A percentile compares a stretch with the other conserved stretches of the same genome.
Evolutionary conservation across 1,140 invertebrate species (phyloP).

Genomic region (Caenorhabditis briggsae): DNA sequence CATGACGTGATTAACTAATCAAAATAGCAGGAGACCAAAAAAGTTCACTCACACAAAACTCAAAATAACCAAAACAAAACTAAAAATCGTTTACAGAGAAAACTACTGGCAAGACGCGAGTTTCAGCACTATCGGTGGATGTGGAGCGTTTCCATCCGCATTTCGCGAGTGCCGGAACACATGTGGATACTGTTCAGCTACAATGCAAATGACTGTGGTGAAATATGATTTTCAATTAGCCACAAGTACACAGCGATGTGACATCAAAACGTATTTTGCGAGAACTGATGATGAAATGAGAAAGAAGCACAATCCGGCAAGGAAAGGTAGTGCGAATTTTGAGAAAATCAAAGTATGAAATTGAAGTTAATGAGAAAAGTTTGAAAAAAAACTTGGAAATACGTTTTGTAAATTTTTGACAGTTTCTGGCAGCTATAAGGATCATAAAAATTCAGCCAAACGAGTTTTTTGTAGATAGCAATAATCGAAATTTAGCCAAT

Average conservation of each 20-base stretch:
- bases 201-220: constrained; percentile 57
- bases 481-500: background rate
- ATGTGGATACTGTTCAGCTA: constrained; percentile 70
- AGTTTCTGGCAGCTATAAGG: no score
- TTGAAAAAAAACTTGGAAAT: background rate
- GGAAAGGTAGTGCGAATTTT: constrained; percentile 32
- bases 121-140: constrained; percentile 63
- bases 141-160: constrained; percentile 71
- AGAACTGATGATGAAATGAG: constrained; percentile 57
- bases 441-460: background rate
- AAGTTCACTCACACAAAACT: constrained; percentile 53
- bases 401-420: no score
- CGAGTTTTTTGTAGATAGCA: background rate
- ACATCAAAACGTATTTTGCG: constrained; percentile 59
- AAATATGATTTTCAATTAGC: constrained; percentile 71
- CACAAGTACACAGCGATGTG: constrained; percentile 64
- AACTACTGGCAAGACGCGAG: constrained; percentile 48
- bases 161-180: constrained; percentile 71
- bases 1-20: no score
- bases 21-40: no score
- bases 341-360: background rate
- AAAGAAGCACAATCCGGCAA: constrained; percentile 3
- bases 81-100: constrained; percentile 8
- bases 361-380: background rate
- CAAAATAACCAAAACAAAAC: constrained; percentile 58